phyloP scores from a whole-genome alignment of 2,888 invertebrate species.

The Pandemis heparana region DNA sequence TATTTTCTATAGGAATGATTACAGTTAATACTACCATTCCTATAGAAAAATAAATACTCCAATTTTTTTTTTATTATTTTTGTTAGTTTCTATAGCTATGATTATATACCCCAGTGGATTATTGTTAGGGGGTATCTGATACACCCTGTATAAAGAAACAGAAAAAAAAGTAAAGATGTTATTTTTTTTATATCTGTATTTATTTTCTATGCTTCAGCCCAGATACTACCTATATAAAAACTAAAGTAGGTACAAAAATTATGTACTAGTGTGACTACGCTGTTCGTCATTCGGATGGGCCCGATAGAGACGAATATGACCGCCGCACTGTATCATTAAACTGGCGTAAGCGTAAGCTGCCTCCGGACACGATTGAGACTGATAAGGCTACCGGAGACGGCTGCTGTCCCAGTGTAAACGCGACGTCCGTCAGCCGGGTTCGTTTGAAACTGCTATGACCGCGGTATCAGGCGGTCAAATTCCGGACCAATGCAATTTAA shows the following conservation, averaged over 20 bases:
- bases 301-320: not conserved
- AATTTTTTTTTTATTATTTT: no score
- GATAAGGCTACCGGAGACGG: slow-evolving; percentile 6
- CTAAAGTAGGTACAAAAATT: not conserved
- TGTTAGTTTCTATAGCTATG: no score
- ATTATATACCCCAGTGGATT: no score
- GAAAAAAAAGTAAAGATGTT: no score
- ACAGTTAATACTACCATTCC: no score
- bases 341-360: not conserved
- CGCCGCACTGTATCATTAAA: not conserved
- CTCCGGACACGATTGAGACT: not conserved
- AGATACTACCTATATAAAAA: no score
- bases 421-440: slow-evolving; percentile 5
- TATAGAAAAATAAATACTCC: no score
- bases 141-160: no score
- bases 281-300: not conserved
- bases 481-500: slow-evolving; percentile 6
- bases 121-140: no score
- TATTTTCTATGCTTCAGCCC: no score
- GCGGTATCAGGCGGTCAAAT: not conserved
- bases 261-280: not conserved
- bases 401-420: not conserved
- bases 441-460: slow-evolving; percentile 1
- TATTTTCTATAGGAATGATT: no score
- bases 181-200: no score